These are phyloP conservation scores for Porites lutea DNA, from an alignment of 64 coral and sea anemone species.

Conservation along the genomic window DNA sequence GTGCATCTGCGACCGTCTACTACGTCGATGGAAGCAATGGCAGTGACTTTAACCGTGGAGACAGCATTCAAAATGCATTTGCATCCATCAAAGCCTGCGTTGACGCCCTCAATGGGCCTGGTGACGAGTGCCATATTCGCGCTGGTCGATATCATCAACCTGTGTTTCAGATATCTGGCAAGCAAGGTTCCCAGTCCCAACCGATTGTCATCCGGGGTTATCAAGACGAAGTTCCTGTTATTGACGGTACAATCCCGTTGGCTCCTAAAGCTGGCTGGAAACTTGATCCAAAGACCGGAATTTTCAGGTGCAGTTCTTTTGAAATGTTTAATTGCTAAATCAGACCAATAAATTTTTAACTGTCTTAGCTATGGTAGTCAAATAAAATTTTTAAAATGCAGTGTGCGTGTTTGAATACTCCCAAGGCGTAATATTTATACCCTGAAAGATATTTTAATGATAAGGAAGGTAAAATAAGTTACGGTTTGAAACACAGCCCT, in stretches of 20 bases:
- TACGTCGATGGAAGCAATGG: slow-evolving; percentile 39
- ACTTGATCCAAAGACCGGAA: not conserved
- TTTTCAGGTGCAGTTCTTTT: not conserved
- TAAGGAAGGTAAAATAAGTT: too few relatives aligned
- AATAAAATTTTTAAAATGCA: too few relatives aligned
- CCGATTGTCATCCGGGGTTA: slow-evolving; percentile 76
- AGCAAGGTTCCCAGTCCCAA: slow-evolving; percentile 31
- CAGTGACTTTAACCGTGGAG: not conserved
- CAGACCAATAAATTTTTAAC: too few relatives aligned
- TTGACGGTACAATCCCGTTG: slow-evolving; percentile 74
- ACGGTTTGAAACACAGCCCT: too few relatives aligned
- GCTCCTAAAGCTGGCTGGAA: slow-evolving; percentile 26
- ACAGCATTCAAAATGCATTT: not conserved
- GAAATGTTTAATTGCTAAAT: not conserved
- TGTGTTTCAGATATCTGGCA: slow-evolving; percentile 53
- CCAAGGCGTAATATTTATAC: too few relatives aligned
- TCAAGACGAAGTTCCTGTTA: slow-evolving; percentile 61
- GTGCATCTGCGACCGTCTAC: not conserved
- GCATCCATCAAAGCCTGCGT: slow-evolving; percentile 34
- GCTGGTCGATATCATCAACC: slow-evolving; percentile 72
- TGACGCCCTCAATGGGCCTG: not conserved
- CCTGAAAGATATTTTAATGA: too few relatives aligned
- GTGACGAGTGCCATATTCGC: slow-evolving; percentile 67
- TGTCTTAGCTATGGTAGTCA: too few relatives aligned
- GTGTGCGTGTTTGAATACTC: too few relatives aligned